Percentiles rank a stretch among this genome's conserved stretches.
Evolutionary conservation across 92 coral and sea anemone species (phyloP).

Genomic region (Palythoa grandis): DNA sequence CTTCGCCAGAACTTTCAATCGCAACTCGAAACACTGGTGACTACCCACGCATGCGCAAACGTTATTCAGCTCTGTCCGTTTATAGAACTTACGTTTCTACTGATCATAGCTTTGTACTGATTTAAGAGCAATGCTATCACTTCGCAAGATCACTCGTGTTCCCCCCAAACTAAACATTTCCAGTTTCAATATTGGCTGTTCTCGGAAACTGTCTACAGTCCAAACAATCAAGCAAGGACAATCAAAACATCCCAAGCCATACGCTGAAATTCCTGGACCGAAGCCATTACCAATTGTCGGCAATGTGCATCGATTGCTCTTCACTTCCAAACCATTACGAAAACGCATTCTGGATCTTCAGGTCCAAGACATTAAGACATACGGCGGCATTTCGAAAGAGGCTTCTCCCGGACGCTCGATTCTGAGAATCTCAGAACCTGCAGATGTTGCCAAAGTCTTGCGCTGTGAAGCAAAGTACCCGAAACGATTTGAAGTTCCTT

Average conservation of each 20-base stretch:
- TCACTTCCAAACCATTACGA: slow-evolving; percentile 55
- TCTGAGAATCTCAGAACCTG: slow-evolving; percentile 49
- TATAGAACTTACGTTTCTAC: too few relatives aligned
- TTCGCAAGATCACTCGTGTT: too few relatives aligned
- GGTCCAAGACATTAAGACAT: slow-evolving; percentile 35
- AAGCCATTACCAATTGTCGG: slow-evolving; percentile 49
- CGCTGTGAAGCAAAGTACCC: slow-evolving; percentile 74
- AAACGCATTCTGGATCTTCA: slow-evolving; percentile 48
- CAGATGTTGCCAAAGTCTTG: slow-evolving; percentile 62
- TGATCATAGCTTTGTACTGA: too few relatives aligned
- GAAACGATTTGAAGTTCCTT: slow-evolving; percentile 47
- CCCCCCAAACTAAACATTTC: not conserved
- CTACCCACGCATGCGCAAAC: too few relatives aligned
- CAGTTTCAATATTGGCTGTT: not conserved
- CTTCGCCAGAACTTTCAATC: too few relatives aligned
- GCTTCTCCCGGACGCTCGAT: slow-evolving; percentile 13
- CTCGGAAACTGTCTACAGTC: slow-evolving; percentile 13
- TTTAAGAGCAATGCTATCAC: too few relatives aligned
- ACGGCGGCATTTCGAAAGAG: slow-evolving; percentile 54
- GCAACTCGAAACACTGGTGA: too few relatives aligned
- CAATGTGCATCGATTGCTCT: slow-evolving; percentile 32
- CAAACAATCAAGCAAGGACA: not conserved
- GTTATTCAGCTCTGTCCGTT: too few relatives aligned
- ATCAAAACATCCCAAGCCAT: slow-evolving; percentile 38
- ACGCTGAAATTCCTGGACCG: slow-evolving; percentile 65